These are phyloP conservation scores for Cynopterus brachyotis DNA, from an alignment of 2,113 vertebrate species.

Conservation along the genomic window DNA sequence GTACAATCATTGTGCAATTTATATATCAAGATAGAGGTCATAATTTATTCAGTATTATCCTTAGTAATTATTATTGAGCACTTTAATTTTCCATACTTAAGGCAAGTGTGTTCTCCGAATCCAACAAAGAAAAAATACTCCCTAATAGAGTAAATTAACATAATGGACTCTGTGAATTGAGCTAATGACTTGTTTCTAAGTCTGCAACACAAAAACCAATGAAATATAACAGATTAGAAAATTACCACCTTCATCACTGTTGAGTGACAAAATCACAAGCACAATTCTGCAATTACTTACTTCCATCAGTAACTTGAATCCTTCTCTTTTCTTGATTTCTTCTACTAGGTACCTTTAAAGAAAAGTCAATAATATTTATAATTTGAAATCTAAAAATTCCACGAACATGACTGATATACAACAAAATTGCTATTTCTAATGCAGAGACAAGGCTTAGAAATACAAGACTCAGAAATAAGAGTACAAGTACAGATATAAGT, in stretches of 20 bases:
- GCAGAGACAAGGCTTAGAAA: not conserved
- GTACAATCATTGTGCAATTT: slow-evolving; percentile 62
- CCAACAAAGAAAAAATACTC: slow-evolving; percentile 61
- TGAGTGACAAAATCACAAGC: slow-evolving; percentile 50
- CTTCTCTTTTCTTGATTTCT: slow-evolving; percentile 88
- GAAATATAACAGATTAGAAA: slow-evolving; percentile 67
- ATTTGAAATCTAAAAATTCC: not conserved
- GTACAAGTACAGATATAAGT: not conserved
- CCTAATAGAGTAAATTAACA: slow-evolving; percentile 72
- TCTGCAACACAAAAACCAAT: slow-evolving; percentile 50
- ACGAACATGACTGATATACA: not conserved
- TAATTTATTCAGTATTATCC: slow-evolving; percentile 73
- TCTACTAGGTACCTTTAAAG: slow-evolving; percentile 87
- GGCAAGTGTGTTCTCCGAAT: slow-evolving; percentile 59
- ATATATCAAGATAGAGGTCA: slow-evolving; percentile 60
- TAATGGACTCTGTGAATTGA: slow-evolving; percentile 74
- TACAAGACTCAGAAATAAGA: not conserved
- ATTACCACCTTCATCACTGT: slow-evolving; percentile 17
- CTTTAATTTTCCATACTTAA: slow-evolving; percentile 72
- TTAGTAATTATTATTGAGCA: slow-evolving; percentile 72
- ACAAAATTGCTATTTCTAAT: not conserved
- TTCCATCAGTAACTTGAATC: slow-evolving; percentile 87
- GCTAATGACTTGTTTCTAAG: slow-evolving; percentile 70
- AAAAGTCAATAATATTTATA: slow-evolving; percentile 37
- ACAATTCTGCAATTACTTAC: slow-evolving; percentile 72